Percentiles rank a stretch among this genome's conserved stretches.
Conservation (phyloP, 1,140 invertebrate genomes). For the Drosophila equinoxialis region DNA sequence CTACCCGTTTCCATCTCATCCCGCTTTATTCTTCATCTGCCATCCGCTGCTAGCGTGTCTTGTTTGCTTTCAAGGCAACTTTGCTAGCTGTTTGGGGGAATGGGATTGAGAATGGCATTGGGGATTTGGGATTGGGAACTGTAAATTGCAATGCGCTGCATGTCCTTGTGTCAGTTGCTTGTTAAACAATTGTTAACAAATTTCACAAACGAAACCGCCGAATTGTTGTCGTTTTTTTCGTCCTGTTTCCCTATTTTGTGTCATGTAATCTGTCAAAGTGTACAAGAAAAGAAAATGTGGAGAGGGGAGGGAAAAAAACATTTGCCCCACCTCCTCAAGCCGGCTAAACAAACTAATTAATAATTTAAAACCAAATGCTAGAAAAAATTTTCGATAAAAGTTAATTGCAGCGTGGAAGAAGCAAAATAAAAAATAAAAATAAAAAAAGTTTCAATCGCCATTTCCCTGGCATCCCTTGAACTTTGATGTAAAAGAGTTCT, state of each 20-base stretch:
- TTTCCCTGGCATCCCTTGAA: slow-evolving; percentile 10
- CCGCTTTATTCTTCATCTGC: not conserved
- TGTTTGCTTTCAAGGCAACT: slow-evolving; percentile 50
- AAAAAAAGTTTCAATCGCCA: slow-evolving; percentile 31
- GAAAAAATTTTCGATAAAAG: slow-evolving; percentile 58
- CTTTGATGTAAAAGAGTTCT: slow-evolving; percentile 50
- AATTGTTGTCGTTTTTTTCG: slow-evolving; percentile 28
- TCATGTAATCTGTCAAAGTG: slow-evolving; percentile 60
- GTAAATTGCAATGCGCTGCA: slow-evolving; percentile 65
- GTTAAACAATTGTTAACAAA: slow-evolving; percentile 71
- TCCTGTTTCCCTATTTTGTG: slow-evolving; percentile 24
- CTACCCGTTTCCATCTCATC: slow-evolving; percentile 40
- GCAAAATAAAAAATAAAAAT: slow-evolving; percentile 23
- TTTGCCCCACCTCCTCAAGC: slow-evolving; percentile 17
- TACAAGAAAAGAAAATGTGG: slow-evolving; percentile 17
- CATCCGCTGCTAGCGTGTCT: slow-evolving; percentile 33
- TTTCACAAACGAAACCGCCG: slow-evolving; percentile 63
- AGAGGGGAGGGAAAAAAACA: slow-evolving; percentile 17
- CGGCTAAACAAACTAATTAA: slow-evolving; percentile 61
- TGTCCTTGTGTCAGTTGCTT: slow-evolving; percentile 44
- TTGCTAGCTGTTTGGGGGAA: slow-evolving; percentile 36
- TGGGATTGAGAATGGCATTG: slow-evolving; percentile 30
- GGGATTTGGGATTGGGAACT: slow-evolving; percentile 36
- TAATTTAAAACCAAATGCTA: slow-evolving; percentile 50
- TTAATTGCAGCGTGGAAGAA: slow-evolving; percentile 49